Conservation (phyloP, 2,888 invertebrate genomes). For the Ceraclea dissimilis region DNA sequence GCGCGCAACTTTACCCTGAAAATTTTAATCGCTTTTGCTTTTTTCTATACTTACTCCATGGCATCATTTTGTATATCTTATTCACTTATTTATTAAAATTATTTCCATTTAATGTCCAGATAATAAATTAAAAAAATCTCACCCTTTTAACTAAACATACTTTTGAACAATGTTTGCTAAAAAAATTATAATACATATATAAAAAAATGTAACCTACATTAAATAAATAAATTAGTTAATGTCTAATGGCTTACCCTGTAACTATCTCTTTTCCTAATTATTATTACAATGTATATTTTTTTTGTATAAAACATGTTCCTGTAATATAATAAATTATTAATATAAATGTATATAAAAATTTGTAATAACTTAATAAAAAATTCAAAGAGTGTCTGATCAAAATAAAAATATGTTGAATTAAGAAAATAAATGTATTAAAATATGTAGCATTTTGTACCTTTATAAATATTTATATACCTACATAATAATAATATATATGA, state of each 20-base stretch:
- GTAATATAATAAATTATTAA: background rate
- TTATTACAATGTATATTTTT: too few relatives aligned
- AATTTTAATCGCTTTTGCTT: background rate
- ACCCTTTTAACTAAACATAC: background rate
- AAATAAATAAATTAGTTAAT: background rate
- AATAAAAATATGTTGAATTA: background rate
- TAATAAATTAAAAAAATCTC: background rate
- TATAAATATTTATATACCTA: background rate
- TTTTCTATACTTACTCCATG: background rate
- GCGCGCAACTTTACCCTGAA: too few relatives aligned
- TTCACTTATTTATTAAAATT: background rate
- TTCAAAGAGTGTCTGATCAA: background rate
- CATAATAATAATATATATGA: too few relatives aligned
- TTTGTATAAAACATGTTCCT: conserved; percentile 1
- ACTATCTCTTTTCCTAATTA: background rate
- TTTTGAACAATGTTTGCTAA: background rate
- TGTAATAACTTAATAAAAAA: background rate
- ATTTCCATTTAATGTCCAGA: background rate
- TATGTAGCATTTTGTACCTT: background rate
- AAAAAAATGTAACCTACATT: background rate
- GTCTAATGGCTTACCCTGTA: background rate
- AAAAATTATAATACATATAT: background rate
- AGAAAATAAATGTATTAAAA: background rate
- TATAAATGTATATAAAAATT: background rate
- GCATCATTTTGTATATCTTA: background rate